These are phyloP conservation scores for Acanthornis magna DNA, from an alignment of 2,797 vertebrate genomes.

Conservation along the genomic window DNA sequence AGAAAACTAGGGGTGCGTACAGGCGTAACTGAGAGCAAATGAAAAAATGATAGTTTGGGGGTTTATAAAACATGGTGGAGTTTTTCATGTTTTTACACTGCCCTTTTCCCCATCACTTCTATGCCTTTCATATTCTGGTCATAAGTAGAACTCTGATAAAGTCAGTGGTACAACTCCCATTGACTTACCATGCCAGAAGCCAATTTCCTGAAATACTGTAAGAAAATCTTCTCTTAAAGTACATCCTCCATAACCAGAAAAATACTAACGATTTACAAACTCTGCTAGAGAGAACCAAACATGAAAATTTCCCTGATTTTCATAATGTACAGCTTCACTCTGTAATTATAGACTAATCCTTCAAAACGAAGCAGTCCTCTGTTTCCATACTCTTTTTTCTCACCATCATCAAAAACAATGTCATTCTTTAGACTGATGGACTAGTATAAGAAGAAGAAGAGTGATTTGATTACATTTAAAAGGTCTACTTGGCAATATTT, in stretches of 20 bases:
- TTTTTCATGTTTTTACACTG: not conserved
- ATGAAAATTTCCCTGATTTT: not conserved
- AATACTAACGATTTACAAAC: not conserved
- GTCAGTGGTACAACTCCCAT: not conserved
- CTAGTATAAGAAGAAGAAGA: not conserved
- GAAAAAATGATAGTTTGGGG: not conserved
- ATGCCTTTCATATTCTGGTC: not conserved
- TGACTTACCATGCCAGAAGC: not conserved
- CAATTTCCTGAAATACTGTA: not conserved
- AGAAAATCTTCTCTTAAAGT: not conserved
- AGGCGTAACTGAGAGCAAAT: not conserved
- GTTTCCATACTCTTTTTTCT: not conserved
- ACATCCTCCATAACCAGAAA: not conserved
- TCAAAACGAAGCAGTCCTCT: not conserved
- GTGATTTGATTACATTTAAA: not conserved
- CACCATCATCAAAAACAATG: not conserved
- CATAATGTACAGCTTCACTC: not conserved
- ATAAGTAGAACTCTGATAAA: not conserved
- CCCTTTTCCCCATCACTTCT: not conserved
- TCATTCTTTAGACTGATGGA: not conserved
- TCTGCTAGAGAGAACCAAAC: not conserved
- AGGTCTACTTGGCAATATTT: not conserved
- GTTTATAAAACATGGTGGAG: not conserved
- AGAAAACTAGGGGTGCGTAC: not conserved
- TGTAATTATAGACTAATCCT: not conserved